Percentiles rank a stretch among this genome's conserved stretches.
Conservation (phyloP, 2,888 invertebrate species). For the Agrilus cyanescens region DNA sequence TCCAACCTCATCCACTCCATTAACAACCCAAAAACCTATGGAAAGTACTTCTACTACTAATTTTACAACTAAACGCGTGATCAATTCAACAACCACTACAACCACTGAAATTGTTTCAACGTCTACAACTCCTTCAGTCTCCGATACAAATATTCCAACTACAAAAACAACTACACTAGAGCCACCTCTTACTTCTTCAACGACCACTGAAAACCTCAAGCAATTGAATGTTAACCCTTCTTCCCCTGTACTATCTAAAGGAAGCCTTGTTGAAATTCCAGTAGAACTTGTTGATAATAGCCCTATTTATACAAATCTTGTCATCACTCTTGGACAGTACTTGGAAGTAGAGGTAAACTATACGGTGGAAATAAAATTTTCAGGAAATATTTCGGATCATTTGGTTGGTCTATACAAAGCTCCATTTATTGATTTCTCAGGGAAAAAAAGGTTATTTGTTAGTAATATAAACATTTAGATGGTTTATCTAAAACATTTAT, state of each 20-base stretch:
- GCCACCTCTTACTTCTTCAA: no score
- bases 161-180: no score
- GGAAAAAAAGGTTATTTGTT: slow-evolving; percentile 38
- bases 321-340: no score
- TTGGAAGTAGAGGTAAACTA: slow-evolving; percentile 42
- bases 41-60: no score
- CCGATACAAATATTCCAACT: background rate
- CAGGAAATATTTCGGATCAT: slow-evolving; percentile 45
- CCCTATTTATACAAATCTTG: no score
- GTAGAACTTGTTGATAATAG: slow-evolving; percentile 24
- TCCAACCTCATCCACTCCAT: background rate
- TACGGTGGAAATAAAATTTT: slow-evolving; percentile 42
- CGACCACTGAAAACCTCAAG: no score
- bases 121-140: background rate
- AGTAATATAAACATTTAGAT: background rate
- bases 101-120: no score
- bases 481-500: background rate
- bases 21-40: background rate
- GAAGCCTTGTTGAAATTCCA: slow-evolving; percentile 13
- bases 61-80: no score
- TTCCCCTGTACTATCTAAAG: background rate
- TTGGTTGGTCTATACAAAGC: slow-evolving; percentile 58
- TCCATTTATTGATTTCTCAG: slow-evolving; percentile 40
- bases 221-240: no score
- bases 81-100: no score